Base-by-base conservation (phyloP, 2,888 invertebrate species). In the Rhamnusium bicolor region DNA sequence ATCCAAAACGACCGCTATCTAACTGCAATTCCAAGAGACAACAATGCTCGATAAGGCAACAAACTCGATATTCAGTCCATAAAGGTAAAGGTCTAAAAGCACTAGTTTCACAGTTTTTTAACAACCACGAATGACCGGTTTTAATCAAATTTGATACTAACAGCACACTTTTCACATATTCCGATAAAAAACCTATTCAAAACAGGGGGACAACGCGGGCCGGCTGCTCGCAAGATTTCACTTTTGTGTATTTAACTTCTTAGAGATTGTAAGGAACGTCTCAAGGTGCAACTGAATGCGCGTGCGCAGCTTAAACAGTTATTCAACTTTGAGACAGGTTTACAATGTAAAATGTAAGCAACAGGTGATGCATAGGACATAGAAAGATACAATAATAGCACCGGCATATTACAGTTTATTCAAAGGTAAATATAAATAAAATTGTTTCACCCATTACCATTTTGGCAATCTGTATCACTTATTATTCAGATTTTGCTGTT, bases 291-390 rank as follows among this genome's bases (percentile, higher is more conserved):
- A 63, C 65, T 46, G n/a, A 68, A 56, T 67, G 83, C 85, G 85
- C 86, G 82, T 80, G 86, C 82, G 81, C 77, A 40, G 18, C 10
- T 79, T 69, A 67, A 79, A 85, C 86, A 85, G 86, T 87, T 86
- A 86, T 84, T 85, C 86, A 84, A 85, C 85, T 84, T 80, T 81
- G 79, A 85, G 85, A 82, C 86, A 82, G 84, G 85, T 86, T 86
- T 84, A 85, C 85, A 85, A 82, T 81, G 81, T 81, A 84, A 77
- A 81, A 84, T 72, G 74, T 76, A 63, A 78, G 78, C 72, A 80
- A 83, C 83, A 84, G 83, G 83, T 81, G 81, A 77, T 77, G 73
- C 75, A 73, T 77, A 79, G 78, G 76, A 63, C 62, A 69, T 67
- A 29, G 49, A 14, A 46, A 46, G 40, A 40, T 46, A 40, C 12